A percentile compares a stretch with the other conserved stretches of the same genome.
These are phyloP conservation scores for Chelmon rostratus DNA, from an alignment of 2,797 vertebrate genomes.

Conservation along the genomic window DNA sequence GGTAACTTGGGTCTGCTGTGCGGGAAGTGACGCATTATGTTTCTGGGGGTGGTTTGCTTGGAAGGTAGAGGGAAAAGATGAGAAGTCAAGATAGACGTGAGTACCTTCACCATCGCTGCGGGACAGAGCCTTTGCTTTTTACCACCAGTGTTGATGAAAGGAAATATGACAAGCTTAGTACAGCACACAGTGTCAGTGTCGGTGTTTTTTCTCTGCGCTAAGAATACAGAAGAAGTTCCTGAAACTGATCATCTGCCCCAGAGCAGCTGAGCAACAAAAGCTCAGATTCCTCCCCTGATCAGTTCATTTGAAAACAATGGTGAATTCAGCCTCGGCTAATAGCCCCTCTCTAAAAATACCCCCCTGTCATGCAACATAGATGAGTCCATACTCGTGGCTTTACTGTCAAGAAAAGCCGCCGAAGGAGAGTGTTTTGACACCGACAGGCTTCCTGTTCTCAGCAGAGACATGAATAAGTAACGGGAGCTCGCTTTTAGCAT, in stretches of 20 bases:
- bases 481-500: slow-evolving; percentile 73
- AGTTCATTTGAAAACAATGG: slow-evolving; percentile 53
- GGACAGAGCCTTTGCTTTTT: background rate
- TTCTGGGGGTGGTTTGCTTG: background rate
- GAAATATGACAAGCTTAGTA: background rate
- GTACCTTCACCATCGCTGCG: background rate
- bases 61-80: background rate
- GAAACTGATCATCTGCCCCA: slow-evolving; percentile 30
- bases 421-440: slow-evolving; percentile 72
- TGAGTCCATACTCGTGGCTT: slow-evolving; percentile 70
- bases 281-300: slow-evolving; percentile 34
- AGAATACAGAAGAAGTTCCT: background rate
- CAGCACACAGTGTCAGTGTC: background rate
- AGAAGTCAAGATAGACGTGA: background rate
- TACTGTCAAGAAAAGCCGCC: slow-evolving; percentile 72
- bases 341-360: slow-evolving; percentile 82
- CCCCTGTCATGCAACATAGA: slow-evolving; percentile 81
- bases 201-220: background rate
- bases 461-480: slow-evolving; percentile 84
- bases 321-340: slow-evolving; percentile 56
- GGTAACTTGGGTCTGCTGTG: background rate
- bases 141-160: background rate
- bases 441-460: slow-evolving; percentile 64
- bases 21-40: background rate
- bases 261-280: slow-evolving; percentile 25